Conservation (phyloP, 2,113 vertebrate genomes). For the Mastomys natalensis region DNA sequence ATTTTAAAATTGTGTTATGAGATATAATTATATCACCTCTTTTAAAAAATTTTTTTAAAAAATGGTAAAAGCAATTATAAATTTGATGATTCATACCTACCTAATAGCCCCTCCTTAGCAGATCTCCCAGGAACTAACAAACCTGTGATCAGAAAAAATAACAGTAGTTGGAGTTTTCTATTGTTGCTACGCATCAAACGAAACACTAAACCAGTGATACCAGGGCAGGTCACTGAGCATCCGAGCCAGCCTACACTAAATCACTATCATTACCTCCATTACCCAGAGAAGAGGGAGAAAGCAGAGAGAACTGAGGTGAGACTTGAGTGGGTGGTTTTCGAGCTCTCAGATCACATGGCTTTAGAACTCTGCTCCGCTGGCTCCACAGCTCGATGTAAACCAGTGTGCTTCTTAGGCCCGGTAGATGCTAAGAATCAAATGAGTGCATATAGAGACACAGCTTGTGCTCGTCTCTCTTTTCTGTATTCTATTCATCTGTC, state of each 20-base stretch:
- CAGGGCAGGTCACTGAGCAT: background rate
- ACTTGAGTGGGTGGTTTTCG: background rate
- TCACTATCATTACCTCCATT: background rate
- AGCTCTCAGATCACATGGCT: background rate
- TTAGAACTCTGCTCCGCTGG: background rate
- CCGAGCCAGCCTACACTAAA: background rate
- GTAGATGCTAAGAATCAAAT: background rate
- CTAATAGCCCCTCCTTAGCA: background rate
- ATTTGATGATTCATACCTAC: background rate
- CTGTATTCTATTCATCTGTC: background rate
- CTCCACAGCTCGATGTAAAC: background rate
- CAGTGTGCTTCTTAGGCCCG: background rate
- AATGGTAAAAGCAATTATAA: background rate
- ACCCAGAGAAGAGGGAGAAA: background rate
- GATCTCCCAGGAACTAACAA: background rate
- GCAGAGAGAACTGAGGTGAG: background rate
- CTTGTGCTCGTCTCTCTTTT: background rate
- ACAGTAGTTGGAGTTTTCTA: background rate
- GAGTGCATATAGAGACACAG: background rate
- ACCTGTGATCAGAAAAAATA: background rate
- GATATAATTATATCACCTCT: background rate
- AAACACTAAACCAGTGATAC: background rate
- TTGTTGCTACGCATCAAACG: background rate
- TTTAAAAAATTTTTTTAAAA: background rate
- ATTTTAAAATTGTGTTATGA: background rate